Evolutionary conservation across 2,888 invertebrate genomes (phyloP), one percentile per base, ranked within the genome.

Genomic region (Timandra comae): DNA sequence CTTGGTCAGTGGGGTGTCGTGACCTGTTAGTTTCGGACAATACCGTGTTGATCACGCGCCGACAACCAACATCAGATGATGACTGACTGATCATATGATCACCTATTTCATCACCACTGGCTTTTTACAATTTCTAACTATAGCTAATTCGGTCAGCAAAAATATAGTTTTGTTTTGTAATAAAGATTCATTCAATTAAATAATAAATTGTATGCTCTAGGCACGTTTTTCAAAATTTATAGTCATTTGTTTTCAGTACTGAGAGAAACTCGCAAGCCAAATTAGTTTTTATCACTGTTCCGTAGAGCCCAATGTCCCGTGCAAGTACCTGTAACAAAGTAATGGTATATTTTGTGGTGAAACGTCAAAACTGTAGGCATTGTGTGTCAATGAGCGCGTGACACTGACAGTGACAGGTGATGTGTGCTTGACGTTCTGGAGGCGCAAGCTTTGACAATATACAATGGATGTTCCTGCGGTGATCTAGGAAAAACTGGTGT

Each of bases 31-130:
- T 28, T 35, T 31, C 31, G 39, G 29, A 62, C 63, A 66, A 66
- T 53, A 48, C 56, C 38, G 56, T 49, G 50, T 43, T 56, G 61
- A 61, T 61, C 56, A 63, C 45, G 50, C 48, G 32, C 41, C 37
- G 42, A 33, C 35, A 42, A 43, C 38, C 40, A 16, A n/a, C n/a
- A n/a, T n/a, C 16, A 16, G 16, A 16, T n/a, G n/a, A n/a, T n/a
- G 16, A 3, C 6, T 16, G 16, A 16, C 16, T 16, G 16, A 16
- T 16, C 16, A 16, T 5, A 16, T 16, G 16, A 16, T 16, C 16
- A 16, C n/a, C n/a, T n/a, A n/a, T n/a, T n/a, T n/a, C n/a, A n/a
- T n/a, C n/a, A n/a, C n/a, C n/a, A n/a, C n/a, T n/a, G n/a, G n/a
- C n/a, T n/a, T n/a, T n/a, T n/a, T n/a, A n/a, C n/a, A n/a, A n/a